A percentile compares a stretch with the other conserved stretches of the same genome.
These are phyloP conservation scores for Delphinus delphis DNA, from an alignment of 2,113 vertebrate species.

Conservation along the genomic window DNA sequence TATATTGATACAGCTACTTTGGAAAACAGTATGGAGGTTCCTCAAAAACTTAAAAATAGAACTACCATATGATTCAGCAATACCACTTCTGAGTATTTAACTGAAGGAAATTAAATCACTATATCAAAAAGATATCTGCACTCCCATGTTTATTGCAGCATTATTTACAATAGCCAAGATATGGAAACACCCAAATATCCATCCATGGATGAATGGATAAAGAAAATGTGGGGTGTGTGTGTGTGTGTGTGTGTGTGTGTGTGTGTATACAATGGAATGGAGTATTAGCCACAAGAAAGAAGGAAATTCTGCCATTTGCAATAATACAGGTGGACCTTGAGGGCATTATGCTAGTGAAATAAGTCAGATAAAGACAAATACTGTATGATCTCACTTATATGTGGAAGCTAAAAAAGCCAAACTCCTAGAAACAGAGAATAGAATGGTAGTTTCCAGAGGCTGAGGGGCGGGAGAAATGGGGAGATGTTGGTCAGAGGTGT, in stretches of 20 bases:
- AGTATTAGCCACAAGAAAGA: neutral
- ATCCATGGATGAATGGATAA: too few species aligned
- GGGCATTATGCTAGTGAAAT: neutral
- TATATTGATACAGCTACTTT: neutral
- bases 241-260: too few species aligned
- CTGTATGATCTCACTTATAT: too few species aligned
- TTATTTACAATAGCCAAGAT: too few species aligned
- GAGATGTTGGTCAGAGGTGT: neutral
- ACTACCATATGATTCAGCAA: neutral
- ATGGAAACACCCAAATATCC: too few species aligned
- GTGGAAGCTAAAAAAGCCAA: neutral
- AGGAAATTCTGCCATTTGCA: neutral
- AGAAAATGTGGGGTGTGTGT: too few species aligned
- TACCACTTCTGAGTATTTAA: neutral
- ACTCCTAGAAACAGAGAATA: neutral
- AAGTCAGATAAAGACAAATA: neutral
- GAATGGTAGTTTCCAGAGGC: neutral
- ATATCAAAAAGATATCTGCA: neutral
- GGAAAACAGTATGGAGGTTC: neutral
- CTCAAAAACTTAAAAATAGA: neutral
- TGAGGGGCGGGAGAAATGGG: neutral
- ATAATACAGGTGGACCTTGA: neutral
- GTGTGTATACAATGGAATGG: too few species aligned
- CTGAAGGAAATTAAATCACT: neutral
- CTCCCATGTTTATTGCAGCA: neutral